Conservation (phyloP, 2,888 invertebrate genomes). For the Aethes cnicana region DNA sequence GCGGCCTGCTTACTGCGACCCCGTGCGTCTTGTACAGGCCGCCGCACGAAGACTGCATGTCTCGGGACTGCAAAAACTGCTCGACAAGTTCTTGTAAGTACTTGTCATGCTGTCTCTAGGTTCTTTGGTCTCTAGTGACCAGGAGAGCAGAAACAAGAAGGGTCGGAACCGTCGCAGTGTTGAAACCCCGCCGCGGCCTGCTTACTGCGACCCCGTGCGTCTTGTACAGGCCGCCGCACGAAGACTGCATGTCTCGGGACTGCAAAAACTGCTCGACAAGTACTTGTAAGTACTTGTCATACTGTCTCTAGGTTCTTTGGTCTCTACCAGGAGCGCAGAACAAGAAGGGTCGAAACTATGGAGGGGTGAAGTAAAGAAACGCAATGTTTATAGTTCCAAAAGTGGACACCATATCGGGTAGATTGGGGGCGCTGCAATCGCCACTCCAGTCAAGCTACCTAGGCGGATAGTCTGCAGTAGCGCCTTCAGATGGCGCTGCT, state of each 20-base stretch:
- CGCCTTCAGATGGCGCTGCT: no score
- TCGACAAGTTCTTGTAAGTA: constrained; percentile 75
- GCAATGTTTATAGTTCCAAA: no score
- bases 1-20: constrained; percentile 72
- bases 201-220: constrained; percentile 80
- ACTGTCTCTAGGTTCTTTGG: background rate
- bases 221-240: constrained; percentile 82
- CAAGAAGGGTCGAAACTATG: no score
- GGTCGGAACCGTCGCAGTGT: constrained; percentile 47
- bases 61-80: constrained; percentile 70
- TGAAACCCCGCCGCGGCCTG: constrained; percentile 46
- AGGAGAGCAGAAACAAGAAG: constrained; percentile 20
- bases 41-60: constrained; percentile 80
- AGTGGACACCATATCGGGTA: no score
- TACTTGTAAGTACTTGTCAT: constrained; percentile 58
- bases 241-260: constrained; percentile 71
- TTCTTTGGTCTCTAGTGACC: background rate
- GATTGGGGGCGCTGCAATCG: no score
- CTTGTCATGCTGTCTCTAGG: background rate
- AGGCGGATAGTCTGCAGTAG: no score
- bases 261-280: constrained; percentile 78
- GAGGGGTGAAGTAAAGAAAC: no score
- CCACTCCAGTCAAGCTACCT: no score
- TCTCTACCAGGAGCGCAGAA: background rate
- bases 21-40: constrained; percentile 81